Evolutionary conservation across 1,140 invertebrate species (phyloP).

Genomic region (Eupristina koningsbergeri): DNA sequence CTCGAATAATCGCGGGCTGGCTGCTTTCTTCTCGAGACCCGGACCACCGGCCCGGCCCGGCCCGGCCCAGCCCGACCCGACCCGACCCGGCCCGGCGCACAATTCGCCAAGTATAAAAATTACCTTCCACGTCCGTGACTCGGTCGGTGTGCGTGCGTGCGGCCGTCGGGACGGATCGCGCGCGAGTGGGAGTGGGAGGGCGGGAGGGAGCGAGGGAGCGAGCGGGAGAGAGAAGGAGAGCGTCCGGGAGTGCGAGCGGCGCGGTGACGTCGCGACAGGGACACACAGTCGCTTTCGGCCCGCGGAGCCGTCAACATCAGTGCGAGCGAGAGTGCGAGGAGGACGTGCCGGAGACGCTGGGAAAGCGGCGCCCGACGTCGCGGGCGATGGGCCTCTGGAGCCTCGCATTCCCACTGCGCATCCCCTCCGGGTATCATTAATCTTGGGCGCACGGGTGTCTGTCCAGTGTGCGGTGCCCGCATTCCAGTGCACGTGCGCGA

Average conservation of each 20-base stretch:
- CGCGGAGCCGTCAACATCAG: slow-evolving; percentile 60
- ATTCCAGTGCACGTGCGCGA: slow-evolving; percentile 36
- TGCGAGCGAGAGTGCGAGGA: slow-evolving; percentile 44
- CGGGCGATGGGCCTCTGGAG: no score
- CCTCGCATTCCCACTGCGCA: background rate
- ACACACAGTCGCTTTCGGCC: slow-evolving; percentile 64
- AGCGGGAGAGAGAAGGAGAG: background rate
- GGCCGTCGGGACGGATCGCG: background rate
- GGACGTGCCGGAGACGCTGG: no score
- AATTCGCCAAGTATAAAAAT: no score
- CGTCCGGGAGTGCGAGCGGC: background rate
- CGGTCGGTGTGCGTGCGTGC: background rate
- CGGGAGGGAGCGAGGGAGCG: background rate
- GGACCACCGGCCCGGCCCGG: no score
- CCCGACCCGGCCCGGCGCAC: no score
- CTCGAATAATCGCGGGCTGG: no score
- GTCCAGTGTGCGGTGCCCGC: no score
- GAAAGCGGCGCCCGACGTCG: background rate
- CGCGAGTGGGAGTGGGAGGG: background rate
- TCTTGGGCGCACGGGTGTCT: no score
- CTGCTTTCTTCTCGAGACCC: background rate
- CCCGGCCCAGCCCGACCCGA: no score
- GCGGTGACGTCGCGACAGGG: slow-evolving; percentile 50
- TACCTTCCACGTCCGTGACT: background rate
- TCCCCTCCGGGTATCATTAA: no score